Conservation (phyloP, 2,888 invertebrate genomes). For the Chesias legatella region DNA sequence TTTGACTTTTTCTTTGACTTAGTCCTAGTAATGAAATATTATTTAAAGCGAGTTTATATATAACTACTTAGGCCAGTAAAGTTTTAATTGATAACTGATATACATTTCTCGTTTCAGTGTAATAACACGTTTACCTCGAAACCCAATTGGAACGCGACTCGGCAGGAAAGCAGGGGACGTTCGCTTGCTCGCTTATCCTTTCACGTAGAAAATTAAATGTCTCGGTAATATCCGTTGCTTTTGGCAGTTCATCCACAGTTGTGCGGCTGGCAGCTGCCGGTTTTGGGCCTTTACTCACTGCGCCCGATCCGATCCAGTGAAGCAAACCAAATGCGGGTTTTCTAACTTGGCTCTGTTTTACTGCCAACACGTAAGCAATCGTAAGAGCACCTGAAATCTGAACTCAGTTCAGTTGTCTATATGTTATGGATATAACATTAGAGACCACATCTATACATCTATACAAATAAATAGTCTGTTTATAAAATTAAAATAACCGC, state of each 20-base stretch:
- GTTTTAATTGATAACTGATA: too few species aligned
- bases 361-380: too few species aligned
- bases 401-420: too few species aligned
- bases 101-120: conserved; percentile 27
- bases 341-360: not conserved
- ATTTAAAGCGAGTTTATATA: too few species aligned
- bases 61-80: too few species aligned
- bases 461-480: too few species aligned
- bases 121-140: conserved; percentile 48
- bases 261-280: conserved; percentile 29
- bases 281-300: conserved; percentile 14
- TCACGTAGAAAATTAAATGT: conserved; percentile 80
- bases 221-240: conserved; percentile 75
- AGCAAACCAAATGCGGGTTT: not conserved
- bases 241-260: conserved; percentile 70
- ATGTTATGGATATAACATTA: too few species aligned
- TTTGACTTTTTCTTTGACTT: too few species aligned
- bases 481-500: too few species aligned
- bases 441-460: too few species aligned
- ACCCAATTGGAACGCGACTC: conserved; percentile 60
- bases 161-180: conserved; percentile 65
- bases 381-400: too few species aligned
- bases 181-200: conserved; percentile 70
- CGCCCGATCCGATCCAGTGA: not conserved
- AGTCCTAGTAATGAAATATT: too few species aligned